These are phyloP conservation scores for Dromococcyx pavoninus DNA, from an alignment of 2,797 vertebrate genomes.

Conservation along the genomic window DNA sequence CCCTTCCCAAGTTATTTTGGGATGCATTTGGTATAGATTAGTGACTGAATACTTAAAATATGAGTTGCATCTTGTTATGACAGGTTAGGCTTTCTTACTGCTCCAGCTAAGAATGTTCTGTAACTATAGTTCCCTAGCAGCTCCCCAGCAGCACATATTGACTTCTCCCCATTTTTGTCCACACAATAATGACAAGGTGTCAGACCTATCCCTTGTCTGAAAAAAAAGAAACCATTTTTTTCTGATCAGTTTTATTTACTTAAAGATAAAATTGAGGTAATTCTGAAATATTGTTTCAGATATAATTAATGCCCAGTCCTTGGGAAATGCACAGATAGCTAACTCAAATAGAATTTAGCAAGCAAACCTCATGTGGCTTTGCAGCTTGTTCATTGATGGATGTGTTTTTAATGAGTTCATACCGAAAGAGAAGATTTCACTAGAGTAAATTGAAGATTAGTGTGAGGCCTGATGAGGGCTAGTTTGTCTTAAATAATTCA, in stretches of 20 bases:
- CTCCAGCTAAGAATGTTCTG: neutral
- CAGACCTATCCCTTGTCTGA: neutral
- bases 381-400: conserved; percentile 38
- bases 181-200: neutral
- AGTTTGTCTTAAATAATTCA: conserved; percentile 58
- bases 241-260: neutral
- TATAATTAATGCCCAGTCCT: conserved; percentile 7
- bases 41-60: neutral
- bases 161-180: neutral
- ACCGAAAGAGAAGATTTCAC: conserved; percentile 42
- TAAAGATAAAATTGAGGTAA: neutral
- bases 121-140: neutral
- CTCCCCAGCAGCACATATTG: neutral
- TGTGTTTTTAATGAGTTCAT: conserved; percentile 57
- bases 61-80: neutral
- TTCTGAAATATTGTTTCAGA: conserved; percentile 24
- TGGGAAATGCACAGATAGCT: conserved; percentile 17
- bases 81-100: neutral
- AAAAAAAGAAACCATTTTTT: neutral
- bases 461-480: conserved; percentile 39
- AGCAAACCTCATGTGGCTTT: conserved; percentile 26
- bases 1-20: neutral
- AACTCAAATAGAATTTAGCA: conserved; percentile 48
- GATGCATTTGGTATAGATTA: neutral
- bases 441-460: conserved; percentile 62